Base-by-base conservation (phyloP, 2,888 invertebrate genomes). In the Spodoptera picta region DNA sequence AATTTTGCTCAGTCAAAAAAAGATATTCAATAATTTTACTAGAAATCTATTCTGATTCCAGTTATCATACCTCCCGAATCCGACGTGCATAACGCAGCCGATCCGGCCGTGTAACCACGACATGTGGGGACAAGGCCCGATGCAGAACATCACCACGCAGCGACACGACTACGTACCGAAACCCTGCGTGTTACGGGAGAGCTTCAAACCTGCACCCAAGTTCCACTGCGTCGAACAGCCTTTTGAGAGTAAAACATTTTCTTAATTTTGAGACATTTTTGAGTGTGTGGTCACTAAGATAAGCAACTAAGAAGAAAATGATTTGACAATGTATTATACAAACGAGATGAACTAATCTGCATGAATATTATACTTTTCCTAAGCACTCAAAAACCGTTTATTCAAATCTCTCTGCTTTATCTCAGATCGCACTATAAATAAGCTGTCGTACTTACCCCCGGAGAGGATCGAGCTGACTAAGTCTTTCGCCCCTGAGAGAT, bases 151-250 rank as follows among this genome's bases (percentile, higher is more conserved):
- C 68, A 97, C 97, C 1, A 97, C 97, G 0, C 96, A 97, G 75
- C 96, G 97, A 45, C 97, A 97, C 84, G 97, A 97, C 90, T 97
- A 95, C 83, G 96, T 96, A 46, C 95, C 96, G 0, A 97, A 96
- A 82, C 96, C 96, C 0, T 92, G 92, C 66, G 94, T 92, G 1
- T 85, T 93, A 55, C 86, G 95, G 0, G 90, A 90, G 55, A 91
- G 85, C 65, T 92, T 83, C 82, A 92, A 91, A 65, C 92, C 95
- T 0, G 85, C 95, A 0, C 73, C 87, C 0, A 92, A 91, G 78
- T 87, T 91, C 57, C 89, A 90, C 60, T 73, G 83, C 51, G 89
- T 92, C 0, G 92, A 93, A 54, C 84, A 85, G 43, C 95, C 95
- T 0, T 91, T 95, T 82, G 94, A 95, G 66, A 94, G 95, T 94